Evolutionary conservation across 2,113 vertebrate genomes (phyloP).

Genomic region (human (Homo sapiens)): DNA sequence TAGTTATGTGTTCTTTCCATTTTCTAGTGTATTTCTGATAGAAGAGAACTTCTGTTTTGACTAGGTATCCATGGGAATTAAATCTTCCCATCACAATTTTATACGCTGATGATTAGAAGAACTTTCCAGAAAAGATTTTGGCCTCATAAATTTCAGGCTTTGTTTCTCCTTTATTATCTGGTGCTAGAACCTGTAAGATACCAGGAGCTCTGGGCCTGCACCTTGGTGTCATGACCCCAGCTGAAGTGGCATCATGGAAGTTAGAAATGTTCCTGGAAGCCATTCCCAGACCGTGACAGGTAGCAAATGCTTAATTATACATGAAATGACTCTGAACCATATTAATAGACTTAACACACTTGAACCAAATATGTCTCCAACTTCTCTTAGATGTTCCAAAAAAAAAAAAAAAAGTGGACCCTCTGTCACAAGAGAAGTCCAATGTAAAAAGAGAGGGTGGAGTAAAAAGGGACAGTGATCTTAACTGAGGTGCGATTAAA

Average conservation of each 20-base stretch:
- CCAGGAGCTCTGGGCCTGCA: fast-evolving
- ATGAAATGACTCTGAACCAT: not conserved
- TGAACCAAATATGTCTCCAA: not conserved
- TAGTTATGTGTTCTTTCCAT: not conserved
- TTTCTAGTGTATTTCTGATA: conserved; percentile 25
- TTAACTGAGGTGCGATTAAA: not conserved
- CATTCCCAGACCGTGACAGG: not conserved
- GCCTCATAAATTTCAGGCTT: not conserved
- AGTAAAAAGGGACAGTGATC: not conserved
- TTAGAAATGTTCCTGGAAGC: not conserved
- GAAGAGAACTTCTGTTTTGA: not conserved
- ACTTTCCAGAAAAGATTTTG: not conserved
- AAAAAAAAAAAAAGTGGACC: not conserved
- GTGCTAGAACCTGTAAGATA: not conserved
- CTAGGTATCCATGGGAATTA: not conserved
- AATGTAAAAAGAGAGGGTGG: not conserved
- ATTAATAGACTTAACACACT: not conserved
- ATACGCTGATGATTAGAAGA: not conserved
- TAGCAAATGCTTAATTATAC: not conserved
- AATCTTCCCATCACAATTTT: not conserved
- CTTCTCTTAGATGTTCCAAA: not conserved
- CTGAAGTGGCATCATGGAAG: not conserved
- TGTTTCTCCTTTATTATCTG: not conserved
- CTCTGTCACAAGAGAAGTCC: not conserved
- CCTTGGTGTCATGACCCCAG: not conserved